Percentiles rank a stretch among this genome's conserved stretches.
These are phyloP conservation scores for Clusia tigrina DNA, from an alignment of 2,888 invertebrate genomes.

Conservation along the genomic window DNA sequence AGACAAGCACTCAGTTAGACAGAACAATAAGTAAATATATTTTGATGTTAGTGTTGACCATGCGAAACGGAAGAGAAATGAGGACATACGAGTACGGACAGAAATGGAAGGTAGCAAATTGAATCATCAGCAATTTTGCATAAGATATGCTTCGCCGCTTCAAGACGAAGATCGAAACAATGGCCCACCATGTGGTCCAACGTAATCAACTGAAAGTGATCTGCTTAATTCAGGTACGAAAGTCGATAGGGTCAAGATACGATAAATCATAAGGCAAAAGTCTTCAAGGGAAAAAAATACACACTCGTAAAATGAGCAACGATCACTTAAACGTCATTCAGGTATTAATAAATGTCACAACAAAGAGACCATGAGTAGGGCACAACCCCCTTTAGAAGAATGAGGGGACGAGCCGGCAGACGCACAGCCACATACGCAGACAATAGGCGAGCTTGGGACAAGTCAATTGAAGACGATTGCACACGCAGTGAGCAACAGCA, in stretches of 20 bases:
- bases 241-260: slow-evolving; percentile 20
- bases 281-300: background rate
- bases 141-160: background rate
- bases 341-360: slow-evolving; percentile 64
- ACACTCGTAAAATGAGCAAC: slow-evolving; percentile 46
- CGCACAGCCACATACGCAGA: too few relatives aligned
- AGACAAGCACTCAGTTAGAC: too few relatives aligned
- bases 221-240: slow-evolving; percentile 10
- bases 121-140: background rate
- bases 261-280: slow-evolving; percentile 23
- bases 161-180: slow-evolving; percentile 4
- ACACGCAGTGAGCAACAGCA: slow-evolving; percentile 54
- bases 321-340: slow-evolving; percentile 59
- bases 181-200: slow-evolving; percentile 17
- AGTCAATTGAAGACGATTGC: slow-evolving; percentile 56
- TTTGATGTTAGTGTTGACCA: too few relatives aligned
- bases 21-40: too few relatives aligned
- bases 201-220: slow-evolving; percentile 4
- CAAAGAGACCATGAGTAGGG: slow-evolving; percentile 48
- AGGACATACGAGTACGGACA: too few relatives aligned
- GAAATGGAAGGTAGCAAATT: background rate
- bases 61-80: too few relatives aligned
- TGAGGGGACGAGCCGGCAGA: background rate
- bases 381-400: slow-evolving; percentile 45
- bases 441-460: slow-evolving; percentile 46